A percentile compares a stretch with the other conserved stretches of the same genome.
These are phyloP conservation scores for Gymnocypris eckloni DNA, from an alignment of 2,797 vertebrate species.

Conservation along the genomic window DNA sequence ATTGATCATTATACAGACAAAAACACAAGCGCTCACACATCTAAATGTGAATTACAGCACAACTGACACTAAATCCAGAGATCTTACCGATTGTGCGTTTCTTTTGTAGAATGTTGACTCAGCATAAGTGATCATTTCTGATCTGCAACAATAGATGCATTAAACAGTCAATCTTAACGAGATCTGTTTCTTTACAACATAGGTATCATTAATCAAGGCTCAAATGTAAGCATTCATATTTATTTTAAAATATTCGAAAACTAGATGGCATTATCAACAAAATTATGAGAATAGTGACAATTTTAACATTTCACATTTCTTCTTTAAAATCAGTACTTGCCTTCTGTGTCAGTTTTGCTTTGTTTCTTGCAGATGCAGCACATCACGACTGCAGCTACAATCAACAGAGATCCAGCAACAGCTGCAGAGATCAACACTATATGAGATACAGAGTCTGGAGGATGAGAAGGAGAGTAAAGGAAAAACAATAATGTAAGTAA, in stretches of 20 bases:
- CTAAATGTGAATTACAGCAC: too few relatives aligned
- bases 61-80: not conserved
- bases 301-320: too few relatives aligned
- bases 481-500: too few relatives aligned
- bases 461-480: too few relatives aligned
- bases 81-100: not conserved
- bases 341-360: not conserved
- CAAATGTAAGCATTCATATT: not conserved
- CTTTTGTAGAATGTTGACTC: not conserved
- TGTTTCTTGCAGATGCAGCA: not conserved
- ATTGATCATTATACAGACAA: too few relatives aligned
- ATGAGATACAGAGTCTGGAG: too few relatives aligned
- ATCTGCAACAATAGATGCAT: not conserved
- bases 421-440: too few relatives aligned
- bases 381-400: not conserved
- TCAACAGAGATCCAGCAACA: not conserved
- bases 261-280: not conserved
- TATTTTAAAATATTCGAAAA: not conserved
- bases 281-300: not conserved
- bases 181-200: not conserved
- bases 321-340: not conserved
- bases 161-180: not conserved
- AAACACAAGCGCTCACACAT: too few relatives aligned
- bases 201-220: not conserved
- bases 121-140: not conserved